These are phyloP conservation scores for Oscheius sp. DNA, from an alignment of 2,888 invertebrate species.

Conservation along the genomic window DNA sequence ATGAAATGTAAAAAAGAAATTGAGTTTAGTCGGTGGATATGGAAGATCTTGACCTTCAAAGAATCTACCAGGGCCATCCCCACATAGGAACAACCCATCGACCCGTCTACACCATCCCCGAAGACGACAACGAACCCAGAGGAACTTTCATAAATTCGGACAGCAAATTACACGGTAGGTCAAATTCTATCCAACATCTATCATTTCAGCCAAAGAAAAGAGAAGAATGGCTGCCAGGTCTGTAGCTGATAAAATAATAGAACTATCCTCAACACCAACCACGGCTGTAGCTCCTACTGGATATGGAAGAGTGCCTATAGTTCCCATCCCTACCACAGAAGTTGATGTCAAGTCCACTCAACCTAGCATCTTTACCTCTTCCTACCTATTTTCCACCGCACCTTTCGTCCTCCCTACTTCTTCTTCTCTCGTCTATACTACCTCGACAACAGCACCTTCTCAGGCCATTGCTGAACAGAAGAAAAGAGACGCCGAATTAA, in stretches of 20 bases:
- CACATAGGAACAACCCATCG: constrained; percentile 45
- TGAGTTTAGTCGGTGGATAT: constrained; percentile 51
- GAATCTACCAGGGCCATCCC: constrained; percentile 38
- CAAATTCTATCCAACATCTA: neutral
- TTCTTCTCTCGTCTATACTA: constrained; percentile 18
- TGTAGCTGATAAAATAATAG: constrained; percentile 26
- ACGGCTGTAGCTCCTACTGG: neutral
- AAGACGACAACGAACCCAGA: constrained; percentile 67
- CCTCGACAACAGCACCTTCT: neutral
- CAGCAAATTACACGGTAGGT: constrained; percentile 49
- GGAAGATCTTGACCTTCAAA: constrained; percentile 54
- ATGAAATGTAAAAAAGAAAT: constrained; percentile 7
- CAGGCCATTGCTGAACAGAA: neutral
- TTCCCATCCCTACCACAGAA: neutral
- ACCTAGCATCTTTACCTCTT: constrained; percentile 19
- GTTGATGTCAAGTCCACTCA: neutral
- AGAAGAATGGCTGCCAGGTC: constrained; percentile 18
- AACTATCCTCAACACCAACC: constrained; percentile 5
- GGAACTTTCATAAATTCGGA: constrained; percentile 53
- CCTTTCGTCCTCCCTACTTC: constrained; percentile 27
- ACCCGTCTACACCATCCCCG: constrained; percentile 70
- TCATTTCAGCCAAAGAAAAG: constrained; percentile 48
- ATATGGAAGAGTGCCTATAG: neutral
- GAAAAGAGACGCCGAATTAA: constrained; percentile 13
- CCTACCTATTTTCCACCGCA: constrained; percentile 31